Evolutionary conservation across 2,797 vertebrate species (phyloP).

Genomic region (Eremophila alpestris): DNA sequence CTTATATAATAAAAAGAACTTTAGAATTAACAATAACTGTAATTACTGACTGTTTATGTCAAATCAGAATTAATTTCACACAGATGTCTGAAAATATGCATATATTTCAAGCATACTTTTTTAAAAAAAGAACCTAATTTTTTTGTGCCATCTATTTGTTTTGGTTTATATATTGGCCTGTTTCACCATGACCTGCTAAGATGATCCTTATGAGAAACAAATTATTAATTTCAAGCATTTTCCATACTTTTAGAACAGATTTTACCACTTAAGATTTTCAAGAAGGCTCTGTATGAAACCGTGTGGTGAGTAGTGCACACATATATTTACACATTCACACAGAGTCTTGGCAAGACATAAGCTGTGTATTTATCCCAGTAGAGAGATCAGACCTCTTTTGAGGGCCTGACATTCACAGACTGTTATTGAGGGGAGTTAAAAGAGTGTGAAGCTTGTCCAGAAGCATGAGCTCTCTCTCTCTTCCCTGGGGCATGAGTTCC

Average conservation of each 20-base stretch:
- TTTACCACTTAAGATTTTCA: background rate
- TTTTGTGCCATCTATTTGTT: background rate
- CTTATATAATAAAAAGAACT: background rate
- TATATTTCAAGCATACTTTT: background rate
- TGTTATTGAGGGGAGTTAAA: background rate
- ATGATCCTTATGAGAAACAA: background rate
- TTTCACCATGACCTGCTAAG: background rate
- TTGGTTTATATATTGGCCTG: background rate
- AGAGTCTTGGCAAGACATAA: background rate
- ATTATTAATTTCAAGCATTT: background rate
- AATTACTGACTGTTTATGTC: background rate
- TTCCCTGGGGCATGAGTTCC: background rate
- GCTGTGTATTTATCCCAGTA: background rate
- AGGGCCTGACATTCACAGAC: background rate
- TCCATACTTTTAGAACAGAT: background rate
- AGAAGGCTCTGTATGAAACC: background rate
- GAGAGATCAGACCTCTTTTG: background rate
- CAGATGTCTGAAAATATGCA: background rate
- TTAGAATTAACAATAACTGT: background rate
- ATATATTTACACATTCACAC: fast-evolving
- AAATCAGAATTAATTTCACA: background rate
- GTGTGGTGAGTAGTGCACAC: background rate
- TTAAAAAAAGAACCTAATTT: background rate
- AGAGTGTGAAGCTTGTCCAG: background rate
- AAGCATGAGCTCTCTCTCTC: background rate